Base-by-base conservation (phyloP, 2,888 invertebrate species). In the Drosophila mettleri region DNA sequence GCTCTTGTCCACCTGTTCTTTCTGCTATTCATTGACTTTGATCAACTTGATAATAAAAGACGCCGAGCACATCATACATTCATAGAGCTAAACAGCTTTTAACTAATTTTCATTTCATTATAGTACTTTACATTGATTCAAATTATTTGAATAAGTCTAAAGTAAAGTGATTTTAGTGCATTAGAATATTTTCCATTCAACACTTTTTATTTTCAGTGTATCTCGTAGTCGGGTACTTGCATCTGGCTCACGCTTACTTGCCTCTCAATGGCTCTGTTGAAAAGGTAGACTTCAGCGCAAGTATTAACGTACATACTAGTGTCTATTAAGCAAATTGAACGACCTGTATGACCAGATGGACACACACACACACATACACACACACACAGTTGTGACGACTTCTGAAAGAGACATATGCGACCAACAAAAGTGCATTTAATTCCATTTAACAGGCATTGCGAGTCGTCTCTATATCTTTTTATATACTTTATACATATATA, bases 261-360 rank as follows among this genome's bases (percentile, higher is more conserved):
- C 33, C 20, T 58, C 18, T 45, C 41, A 9, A 27, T 58, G 57
- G 20, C 53, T 52, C 49, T 53, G 66, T 29, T 53, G 53, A 58
- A 66, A 72, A 66, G 66, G 74, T 61, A 53, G 55, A 59, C 45
- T 36, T 51, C 45, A 45, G 43, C 59, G 45, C 16, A 34, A 38
- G 51, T 22, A 63, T 55, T 59, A 62, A 51, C 51, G 45, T 48
- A 34, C 16, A 20, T 22, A 38, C 16, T 24, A 48, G 38, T 43
- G 55, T 27, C 77, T 72, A 72, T 74, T 74, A 68, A 68, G 38
- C 68, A 77, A 77, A 74, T 74, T 74, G 73, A 77, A 68, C 60
- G 67, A 59, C 34, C 27, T 54, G 22, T 16, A 24, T 27, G 27
- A 16, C 24, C 65, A 75, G 48, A 27, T 59, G 69, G 49, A 74